Base-by-base conservation (phyloP, 2,888 invertebrate species). In the Melieria crassipennis region DNA sequence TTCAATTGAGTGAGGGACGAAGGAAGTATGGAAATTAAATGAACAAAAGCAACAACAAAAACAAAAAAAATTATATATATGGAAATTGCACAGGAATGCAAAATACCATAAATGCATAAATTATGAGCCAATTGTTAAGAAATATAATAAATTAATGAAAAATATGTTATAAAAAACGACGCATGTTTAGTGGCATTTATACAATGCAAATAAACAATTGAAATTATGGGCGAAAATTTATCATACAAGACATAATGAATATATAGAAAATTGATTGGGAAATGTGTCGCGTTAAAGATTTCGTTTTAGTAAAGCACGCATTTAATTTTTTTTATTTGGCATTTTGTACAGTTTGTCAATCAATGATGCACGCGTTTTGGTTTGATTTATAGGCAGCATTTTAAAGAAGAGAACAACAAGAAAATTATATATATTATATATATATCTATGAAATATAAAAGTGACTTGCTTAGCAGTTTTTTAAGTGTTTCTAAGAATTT, bases 131-230 rank as follows among this genome's bases (percentile, higher is more conserved):
- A 57, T 57, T 30, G 0, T 11, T 7, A 7, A 50, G 58, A 5
- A 10, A 67, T 7, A 10, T n/a, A 50, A n/a, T 7, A 50, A 60
- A 10, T 50, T 5, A 42, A 50, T 64, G 30, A 30, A 30, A 30
- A 30, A 30, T 30, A 30, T 30, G 1, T 30, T 30, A 30, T 30
- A 30, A 30, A 30, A 30, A 30, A 30, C 30, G 30, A 30, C 67
- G 61, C 67, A 61, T 48, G 50, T 66, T 66, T 62, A 45, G 52
- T 61, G 62, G 69, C 69, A 69, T 69, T 48, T 45, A 61, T 45
- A 61, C 61, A 69, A 63, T 55, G 56, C 52, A 50, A 65, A 72
- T 69, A 61, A 67, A 42, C 11, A 11, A 11, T 42, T 42, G 52
- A 65, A 65, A 43, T 42, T 64, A 65, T 45, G 16, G 50, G 50